These are phyloP conservation scores for Cyphomyrmex costatus DNA, from an alignment of 1,140 invertebrate species.

Conservation along the genomic window DNA sequence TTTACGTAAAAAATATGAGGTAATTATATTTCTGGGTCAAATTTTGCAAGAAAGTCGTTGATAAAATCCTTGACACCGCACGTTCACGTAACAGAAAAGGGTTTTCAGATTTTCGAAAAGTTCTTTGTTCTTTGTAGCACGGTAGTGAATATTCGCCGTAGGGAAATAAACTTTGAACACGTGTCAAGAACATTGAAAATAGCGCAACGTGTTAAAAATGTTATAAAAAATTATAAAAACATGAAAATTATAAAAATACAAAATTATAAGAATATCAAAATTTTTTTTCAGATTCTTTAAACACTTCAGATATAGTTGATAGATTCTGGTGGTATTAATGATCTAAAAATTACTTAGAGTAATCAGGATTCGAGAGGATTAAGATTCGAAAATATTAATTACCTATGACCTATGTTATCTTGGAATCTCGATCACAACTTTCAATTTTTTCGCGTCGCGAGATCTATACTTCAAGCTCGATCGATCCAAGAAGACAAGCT, in stretches of 20 bases:
- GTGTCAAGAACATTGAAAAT: not conserved
- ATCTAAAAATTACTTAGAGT: not conserved
- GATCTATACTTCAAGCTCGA: not conserved
- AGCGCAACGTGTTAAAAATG: not conserved
- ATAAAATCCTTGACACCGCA: not conserved
- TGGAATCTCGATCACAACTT: not conserved
- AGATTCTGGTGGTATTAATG: not conserved
- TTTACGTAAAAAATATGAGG: too few species aligned
- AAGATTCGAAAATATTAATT: not conserved
- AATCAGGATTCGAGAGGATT: not conserved
- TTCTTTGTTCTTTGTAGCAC: not conserved
- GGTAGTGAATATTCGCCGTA: not conserved
- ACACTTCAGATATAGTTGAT: not conserved
- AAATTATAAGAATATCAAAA: too few species aligned
- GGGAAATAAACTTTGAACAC: slow-evolving; percentile 9
- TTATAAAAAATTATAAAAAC: not conserved
- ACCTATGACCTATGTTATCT: too few species aligned
- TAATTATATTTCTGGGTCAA: too few species aligned
- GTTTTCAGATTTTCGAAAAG: not conserved
- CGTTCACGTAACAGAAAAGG: not conserved
- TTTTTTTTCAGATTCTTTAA: not conserved
- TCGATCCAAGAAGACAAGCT: slow-evolving; percentile 17
- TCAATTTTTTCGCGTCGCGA: not conserved
- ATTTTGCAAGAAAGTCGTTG: not conserved
- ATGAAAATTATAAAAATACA: not conserved